phyloP scores from a whole-genome alignment of 2,888 invertebrate genomes.

The Pasiphila rectangulata region DNA sequence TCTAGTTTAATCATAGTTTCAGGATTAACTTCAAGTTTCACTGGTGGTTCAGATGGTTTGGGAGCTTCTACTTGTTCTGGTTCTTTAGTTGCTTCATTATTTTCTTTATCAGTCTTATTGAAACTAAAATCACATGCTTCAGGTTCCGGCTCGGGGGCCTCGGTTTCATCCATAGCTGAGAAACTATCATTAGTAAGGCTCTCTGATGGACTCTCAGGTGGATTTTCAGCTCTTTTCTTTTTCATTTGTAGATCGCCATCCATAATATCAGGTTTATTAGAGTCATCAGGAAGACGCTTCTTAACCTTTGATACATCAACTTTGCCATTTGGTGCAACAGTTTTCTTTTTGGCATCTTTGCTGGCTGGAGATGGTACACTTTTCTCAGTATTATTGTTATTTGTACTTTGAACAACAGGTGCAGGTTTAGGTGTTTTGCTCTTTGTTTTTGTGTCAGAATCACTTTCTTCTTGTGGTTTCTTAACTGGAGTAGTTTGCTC shows the following conservation, averaged over 20 bases:
- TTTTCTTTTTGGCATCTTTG: slow-evolving; percentile 70
- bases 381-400: slow-evolving; percentile 66
- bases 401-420: slow-evolving; percentile 64
- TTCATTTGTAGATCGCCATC: slow-evolving; percentile 82
- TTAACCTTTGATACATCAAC: slow-evolving; percentile 80
- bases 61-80: slow-evolving; percentile 47
- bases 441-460: slow-evolving; percentile 69
- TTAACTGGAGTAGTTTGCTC: slow-evolving; percentile 83
- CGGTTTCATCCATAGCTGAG: slow-evolving; percentile 87
- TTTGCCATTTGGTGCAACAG: slow-evolving; percentile 59
- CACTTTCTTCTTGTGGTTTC: slow-evolving; percentile 74
- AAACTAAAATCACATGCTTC: slow-evolving; percentile 76
- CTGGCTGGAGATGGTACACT: slow-evolving; percentile 62
- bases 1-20: slow-evolving; percentile 63
- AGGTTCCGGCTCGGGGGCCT: slow-evolving; percentile 74
- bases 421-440: slow-evolving; percentile 57
- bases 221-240: slow-evolving; percentile 74
- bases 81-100: slow-evolving; percentile 63
- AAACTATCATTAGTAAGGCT: slow-evolving; percentile 93
- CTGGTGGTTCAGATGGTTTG: slow-evolving; percentile 60
- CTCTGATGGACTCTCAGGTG: slow-evolving; percentile 89
- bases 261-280: slow-evolving; percentile 81
- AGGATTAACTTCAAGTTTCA: slow-evolving; percentile 56
- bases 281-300: slow-evolving; percentile 79
- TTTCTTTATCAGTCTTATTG: slow-evolving; percentile 70